A percentile compares a stretch with the other conserved stretches of the same genome.
Evolutionary conservation across 2,113 vertebrate genomes (phyloP).

Genomic region (Mesoclemmys tuberculata): DNA sequence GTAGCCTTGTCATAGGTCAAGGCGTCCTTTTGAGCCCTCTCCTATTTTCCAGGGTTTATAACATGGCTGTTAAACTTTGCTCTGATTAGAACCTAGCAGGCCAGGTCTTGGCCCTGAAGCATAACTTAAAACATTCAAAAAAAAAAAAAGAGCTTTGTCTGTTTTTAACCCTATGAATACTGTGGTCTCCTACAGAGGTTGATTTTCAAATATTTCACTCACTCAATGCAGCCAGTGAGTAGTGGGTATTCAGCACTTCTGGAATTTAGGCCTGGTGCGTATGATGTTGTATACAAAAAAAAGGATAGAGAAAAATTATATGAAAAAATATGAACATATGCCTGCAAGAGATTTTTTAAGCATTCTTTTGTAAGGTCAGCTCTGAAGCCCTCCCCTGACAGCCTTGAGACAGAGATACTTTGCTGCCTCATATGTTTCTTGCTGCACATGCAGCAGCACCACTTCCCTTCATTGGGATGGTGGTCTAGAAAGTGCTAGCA

Average conservation of each 20-base stretch:
- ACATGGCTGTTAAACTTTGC: neutral
- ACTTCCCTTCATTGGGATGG: neutral
- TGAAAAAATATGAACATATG: neutral
- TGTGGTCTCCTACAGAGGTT: neutral
- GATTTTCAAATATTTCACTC: rapidly evolving
- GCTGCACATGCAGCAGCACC: neutral
- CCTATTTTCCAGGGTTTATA: neutral
- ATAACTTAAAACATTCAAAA: neutral
- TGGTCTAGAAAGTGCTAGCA: neutral
- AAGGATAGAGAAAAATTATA: neutral
- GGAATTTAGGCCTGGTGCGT: neutral
- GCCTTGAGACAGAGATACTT: rapidly evolving
- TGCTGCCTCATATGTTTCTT: neutral
- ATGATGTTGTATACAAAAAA: neutral
- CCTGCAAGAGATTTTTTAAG: neutral
- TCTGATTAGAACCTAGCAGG: rapidly evolving
- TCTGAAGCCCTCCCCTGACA: neutral
- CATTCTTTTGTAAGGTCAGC: neutral
- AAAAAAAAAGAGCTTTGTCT: neutral
- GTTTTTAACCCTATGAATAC: neutral
- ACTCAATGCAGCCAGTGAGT: neutral
- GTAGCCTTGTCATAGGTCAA: neutral
- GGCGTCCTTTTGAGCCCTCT: neutral
- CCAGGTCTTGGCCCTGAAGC: neutral
- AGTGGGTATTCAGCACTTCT: neutral